Percentiles rank a stretch among this genome's conserved stretches.
phyloP scores from a whole-genome alignment of 2,888 invertebrate genomes.

The Tromatobia lineatoria region DNA sequence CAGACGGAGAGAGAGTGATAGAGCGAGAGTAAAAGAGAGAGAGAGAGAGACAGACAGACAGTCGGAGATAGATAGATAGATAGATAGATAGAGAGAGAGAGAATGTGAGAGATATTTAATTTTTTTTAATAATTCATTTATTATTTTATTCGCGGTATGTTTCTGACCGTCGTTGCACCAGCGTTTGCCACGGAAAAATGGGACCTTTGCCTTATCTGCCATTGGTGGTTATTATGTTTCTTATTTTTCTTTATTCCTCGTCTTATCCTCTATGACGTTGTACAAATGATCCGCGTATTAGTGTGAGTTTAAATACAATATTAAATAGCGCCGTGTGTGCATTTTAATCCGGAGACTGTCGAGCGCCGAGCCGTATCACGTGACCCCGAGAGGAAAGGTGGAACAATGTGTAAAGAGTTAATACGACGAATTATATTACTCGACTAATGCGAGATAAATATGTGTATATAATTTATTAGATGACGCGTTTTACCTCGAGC shows the following conservation, averaged over 20 bases:
- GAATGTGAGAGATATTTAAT: constrained; percentile 68
- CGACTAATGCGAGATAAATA: constrained; percentile 67
- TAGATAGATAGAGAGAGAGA: constrained; percentile 51
- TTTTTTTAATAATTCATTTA: constrained; percentile 66
- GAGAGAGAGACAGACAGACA: constrained; percentile 52
- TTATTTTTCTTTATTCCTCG: constrained; percentile 37
- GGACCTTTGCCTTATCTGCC: constrained; percentile 67
- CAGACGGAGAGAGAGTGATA: constrained; percentile 29
- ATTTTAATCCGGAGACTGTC: constrained; percentile 43
- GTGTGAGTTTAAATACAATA: constrained; percentile 27
- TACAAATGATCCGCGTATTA: constrained; percentile 43
- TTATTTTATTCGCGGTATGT: constrained; percentile 67
- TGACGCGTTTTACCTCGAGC: constrained; percentile 50
- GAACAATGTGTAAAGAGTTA: constrained; percentile 64
- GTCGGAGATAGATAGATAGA: too few species aligned
- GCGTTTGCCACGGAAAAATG: constrained; percentile 62
- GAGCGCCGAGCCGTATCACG: constrained; percentile 47
- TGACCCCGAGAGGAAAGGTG: constrained; percentile 58
- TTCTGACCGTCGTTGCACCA: constrained; percentile 65
- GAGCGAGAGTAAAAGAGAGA: constrained; percentile 49
- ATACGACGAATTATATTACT: constrained; percentile 69
- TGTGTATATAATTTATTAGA: constrained; percentile 60
- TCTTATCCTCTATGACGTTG: constrained; percentile 26
- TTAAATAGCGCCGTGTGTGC: constrained; percentile 46
- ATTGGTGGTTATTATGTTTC: constrained; percentile 50